phyloP scores from a whole-genome alignment of 2,888 invertebrate species.

The Keiferia lycopersicella region DNA sequence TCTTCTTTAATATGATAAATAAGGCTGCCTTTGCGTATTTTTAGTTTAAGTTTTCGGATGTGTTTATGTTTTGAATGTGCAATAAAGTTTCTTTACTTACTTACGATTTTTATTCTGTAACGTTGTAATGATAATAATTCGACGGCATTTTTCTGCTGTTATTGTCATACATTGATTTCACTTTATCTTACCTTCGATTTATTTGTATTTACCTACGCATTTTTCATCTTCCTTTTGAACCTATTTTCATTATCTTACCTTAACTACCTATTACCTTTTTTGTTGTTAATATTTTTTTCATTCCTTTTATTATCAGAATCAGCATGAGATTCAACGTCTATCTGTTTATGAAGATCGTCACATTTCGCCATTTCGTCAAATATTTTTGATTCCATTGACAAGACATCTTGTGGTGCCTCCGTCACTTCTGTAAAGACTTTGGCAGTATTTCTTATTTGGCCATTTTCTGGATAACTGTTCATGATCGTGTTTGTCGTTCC shows the following conservation, averaged over 20 bases:
- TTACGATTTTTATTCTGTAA: too few species aligned
- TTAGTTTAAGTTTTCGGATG: too few species aligned
- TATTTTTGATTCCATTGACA: constrained; percentile 43
- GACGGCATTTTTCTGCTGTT: too few species aligned
- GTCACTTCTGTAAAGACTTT: neutral
- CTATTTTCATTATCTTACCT: neutral
- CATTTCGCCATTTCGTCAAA: constrained; percentile 51
- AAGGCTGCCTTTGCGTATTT: too few species aligned
- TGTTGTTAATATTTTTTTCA: neutral
- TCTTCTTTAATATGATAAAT: neutral
- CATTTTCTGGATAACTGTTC: neutral
- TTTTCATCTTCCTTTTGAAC: too few species aligned
- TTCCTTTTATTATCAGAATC: neutral
- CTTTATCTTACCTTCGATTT: too few species aligned
- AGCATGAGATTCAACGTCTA: constrained; percentile 17
- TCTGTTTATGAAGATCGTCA: constrained; percentile 44
- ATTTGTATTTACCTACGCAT: too few species aligned
- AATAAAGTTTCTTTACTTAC: too few species aligned
- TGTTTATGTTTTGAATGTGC: too few species aligned
- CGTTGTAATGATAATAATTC: too few species aligned
- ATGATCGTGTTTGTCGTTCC: neutral
- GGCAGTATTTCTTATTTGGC: neutral
- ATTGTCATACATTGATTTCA: too few species aligned
- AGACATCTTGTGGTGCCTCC: neutral
- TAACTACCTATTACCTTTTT: neutral